Evolutionary conservation across 2,113 vertebrate genomes (phyloP).

Genomic region (Platichthys flesus): DNA sequence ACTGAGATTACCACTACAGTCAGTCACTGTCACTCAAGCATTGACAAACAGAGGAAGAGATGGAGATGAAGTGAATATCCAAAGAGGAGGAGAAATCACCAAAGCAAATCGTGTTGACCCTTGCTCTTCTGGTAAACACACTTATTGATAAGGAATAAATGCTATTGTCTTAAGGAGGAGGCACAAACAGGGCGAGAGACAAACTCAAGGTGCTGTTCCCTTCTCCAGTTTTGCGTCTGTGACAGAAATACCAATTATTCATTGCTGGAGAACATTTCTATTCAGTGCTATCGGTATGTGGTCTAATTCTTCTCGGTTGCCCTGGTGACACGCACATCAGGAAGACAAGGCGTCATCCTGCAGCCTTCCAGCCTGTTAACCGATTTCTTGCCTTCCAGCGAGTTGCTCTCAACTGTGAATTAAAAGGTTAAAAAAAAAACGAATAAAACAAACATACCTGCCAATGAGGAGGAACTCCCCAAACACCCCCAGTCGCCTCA

Average conservation of each 20-base stretch:
- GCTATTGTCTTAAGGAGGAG: not conserved
- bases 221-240: conserved; percentile 51
- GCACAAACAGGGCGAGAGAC: not conserved
- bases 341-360: conserved; percentile 35
- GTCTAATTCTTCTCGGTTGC: conserved; percentile 76
- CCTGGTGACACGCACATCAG: conserved; percentile 74
- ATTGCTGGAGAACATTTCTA: conserved; percentile 69
- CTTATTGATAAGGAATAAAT: not conserved
- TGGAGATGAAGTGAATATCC: conserved; percentile 11
- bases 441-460: conserved; percentile 83
- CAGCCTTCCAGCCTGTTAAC: conserved; percentile 30
- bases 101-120: not conserved
- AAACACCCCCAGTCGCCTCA: conserved; percentile 91
- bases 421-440: not conserved
- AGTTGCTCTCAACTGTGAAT: conserved; percentile 18
- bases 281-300: conserved; percentile 64
- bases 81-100: not conserved
- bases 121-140: not conserved
- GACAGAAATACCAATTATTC: conserved; percentile 75
- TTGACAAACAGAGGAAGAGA: conserved; percentile 3
- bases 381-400: conserved; percentile 5
- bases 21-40: conserved; percentile 39
- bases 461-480: conserved; percentile 96
- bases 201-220: conserved; percentile 26
- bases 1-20: conserved; percentile 45